Evolutionary conservation across 2,888 invertebrate species (phyloP), one percentile per base, ranked within the genome.

Genomic region (Lydus trimaculatus): DNA sequence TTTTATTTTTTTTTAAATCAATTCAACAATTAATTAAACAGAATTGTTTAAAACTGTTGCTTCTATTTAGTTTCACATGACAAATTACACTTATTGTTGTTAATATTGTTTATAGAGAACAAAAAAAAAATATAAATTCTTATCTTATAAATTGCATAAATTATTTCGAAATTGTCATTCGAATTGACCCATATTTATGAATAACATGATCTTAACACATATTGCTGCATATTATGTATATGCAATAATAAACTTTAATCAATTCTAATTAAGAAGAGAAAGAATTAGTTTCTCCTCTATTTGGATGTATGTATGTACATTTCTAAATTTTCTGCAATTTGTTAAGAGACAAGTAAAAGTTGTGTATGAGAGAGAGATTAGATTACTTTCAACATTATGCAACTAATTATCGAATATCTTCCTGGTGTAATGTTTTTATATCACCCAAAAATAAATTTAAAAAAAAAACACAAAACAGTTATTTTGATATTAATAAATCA

Each of bases 121-220:
- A 28, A 28, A 43, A 8, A 43, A 17, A 23, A 9, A 52, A 52
- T 6, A n/a, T n/a, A 8, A 5, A 17, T 43, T 33, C 33, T 33
- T n/a, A 52, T 52, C 9, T 52, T 52, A 36, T 15, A 6, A 56
- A 48, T 67, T 67, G 56, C 58, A 63, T 31, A 61, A 67, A 52
- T 64, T 31, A 64, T 67, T 67, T 56, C 61, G 64, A 67, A 67
- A 67, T 64, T 28, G 48, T 61, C 63, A 43, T 58, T 25, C 8
- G 43, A 39, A 61, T 64, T 67, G 64, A 63, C 64, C 67, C 64
- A 67, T 60, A 67, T 67, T n/a, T 56, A 58, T 15, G 25, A 25
- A 56, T 25, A 56, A 56, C 6, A 25, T 56, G 56, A 56, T 56
- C 56, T 56, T 56, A n/a, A n/a, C n/a, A n/a, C n/a, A n/a, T n/a